Evolutionary conservation across 2,888 invertebrate genomes (phyloP), one percentile per base, ranked within the genome.

Genomic region (Mythimna pallens): DNA sequence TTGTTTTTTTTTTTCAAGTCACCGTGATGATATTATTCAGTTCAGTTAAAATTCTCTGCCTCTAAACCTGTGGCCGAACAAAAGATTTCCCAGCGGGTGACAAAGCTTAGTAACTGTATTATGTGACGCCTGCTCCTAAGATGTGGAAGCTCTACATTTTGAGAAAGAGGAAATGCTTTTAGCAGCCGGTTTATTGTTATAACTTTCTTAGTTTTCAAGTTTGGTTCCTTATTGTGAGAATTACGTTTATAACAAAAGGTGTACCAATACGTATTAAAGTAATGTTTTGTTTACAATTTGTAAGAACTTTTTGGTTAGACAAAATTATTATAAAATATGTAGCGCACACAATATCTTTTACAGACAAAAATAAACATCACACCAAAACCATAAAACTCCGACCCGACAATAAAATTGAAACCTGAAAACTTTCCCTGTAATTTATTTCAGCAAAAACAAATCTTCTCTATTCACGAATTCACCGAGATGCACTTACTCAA

Each of bases 11-110:
- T 62, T 54, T 50, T 0, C 30, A 34, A 40, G 3, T 25, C 25
- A 47, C 34, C 30, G 17, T 47, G 17, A 54, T 47, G 40, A 30
- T 54, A 30, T 36, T 61, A 40, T 50, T 34, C 50, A 55, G 4
- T 40, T 52, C 52, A 74, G 68, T 76, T 82, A 71, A 76, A 83
- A 85, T 61, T 72, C 43, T 68, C 40, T 22, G 50, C 65, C n/a
- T 59, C 57, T 70, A 70, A 76, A 65, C 65, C 63, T 65, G 59
- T 70, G 66, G 36, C 52, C 20, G 14, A 57, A 63, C 74, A 70
- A 77, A 75, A 83, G 72, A 83, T 85, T 83, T 83, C 86, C 75
- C 86, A 64, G 58, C 34, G 83, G 79, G 66, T 70, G 70, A 68
- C 55, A 76, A 67, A 65, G 73, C 69, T 85, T 67, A 73, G 66